These are phyloP conservation scores for Eustalomyia histrio DNA, from an alignment of 2,888 invertebrate genomes.

Conservation along the genomic window DNA sequence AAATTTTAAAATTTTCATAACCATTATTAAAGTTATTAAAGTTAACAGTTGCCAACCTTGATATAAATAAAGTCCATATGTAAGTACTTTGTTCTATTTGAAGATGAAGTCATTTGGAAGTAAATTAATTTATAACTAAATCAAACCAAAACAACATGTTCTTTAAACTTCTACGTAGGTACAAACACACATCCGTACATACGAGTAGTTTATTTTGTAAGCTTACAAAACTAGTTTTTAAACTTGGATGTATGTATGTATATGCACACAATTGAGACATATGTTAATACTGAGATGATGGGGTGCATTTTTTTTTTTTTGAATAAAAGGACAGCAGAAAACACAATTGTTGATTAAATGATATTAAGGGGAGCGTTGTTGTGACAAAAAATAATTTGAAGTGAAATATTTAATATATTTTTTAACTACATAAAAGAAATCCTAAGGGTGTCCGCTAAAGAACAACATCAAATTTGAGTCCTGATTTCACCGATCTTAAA, in stretches of 20 bases:
- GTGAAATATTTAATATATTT: too few species aligned
- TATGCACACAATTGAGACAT: slow-evolving; percentile 74
- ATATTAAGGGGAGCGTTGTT: background rate
- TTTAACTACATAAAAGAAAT: too few species aligned
- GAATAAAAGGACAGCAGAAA: background rate
- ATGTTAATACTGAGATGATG: slow-evolving; percentile 66
- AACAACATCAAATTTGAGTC: too few species aligned
- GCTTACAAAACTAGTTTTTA: too few species aligned
- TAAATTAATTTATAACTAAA: slow-evolving; percentile 70
- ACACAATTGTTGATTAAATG: background rate
- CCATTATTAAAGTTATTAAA: too few species aligned
- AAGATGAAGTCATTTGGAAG: slow-evolving; percentile 70
- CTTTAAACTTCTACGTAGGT: background rate
- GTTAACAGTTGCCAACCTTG: too few species aligned
- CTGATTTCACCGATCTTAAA: too few species aligned
- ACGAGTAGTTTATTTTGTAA: background rate
- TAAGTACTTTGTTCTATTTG: slow-evolving; percentile 2
- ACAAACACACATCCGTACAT: background rate
- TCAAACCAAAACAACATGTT: slow-evolving; percentile 3
- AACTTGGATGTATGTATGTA: too few species aligned
- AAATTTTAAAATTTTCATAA: too few species aligned
- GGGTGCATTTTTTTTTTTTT: slow-evolving; percentile 43
- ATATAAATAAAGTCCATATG: background rate
- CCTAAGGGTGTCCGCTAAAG: too few species aligned
- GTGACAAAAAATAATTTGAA: too few species aligned